phyloP scores from a whole-genome alignment of 2,888 invertebrate genomes.

The Leucoptera coffeella region DNA sequence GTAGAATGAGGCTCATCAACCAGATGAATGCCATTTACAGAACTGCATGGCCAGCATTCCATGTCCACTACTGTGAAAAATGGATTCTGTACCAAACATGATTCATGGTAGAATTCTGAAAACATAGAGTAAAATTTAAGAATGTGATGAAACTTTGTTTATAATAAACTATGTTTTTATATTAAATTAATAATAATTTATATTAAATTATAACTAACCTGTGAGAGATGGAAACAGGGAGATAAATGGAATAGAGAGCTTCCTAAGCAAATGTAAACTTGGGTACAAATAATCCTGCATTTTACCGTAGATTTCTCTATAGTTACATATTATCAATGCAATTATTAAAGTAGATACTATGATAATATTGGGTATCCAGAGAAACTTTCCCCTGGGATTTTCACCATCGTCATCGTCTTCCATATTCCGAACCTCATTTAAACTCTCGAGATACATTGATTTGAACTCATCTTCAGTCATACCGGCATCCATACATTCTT shows the following conservation, averaged over 20 bases:
- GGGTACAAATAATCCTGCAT: slow-evolving; percentile 79
- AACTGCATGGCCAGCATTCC: slow-evolving; percentile 79
- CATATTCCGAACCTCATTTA: slow-evolving; percentile 30
- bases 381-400: background rate
- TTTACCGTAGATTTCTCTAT: slow-evolving; percentile 65
- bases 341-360: slow-evolving; percentile 12
- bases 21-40: slow-evolving; percentile 62
- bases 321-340: slow-evolving; percentile 32
- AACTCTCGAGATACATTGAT: slow-evolving; percentile 41
- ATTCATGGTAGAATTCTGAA: slow-evolving; percentile 75
- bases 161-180: too few relatives aligned
- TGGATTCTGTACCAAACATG: slow-evolving; percentile 78
- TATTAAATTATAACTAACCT: slow-evolving; percentile 32
- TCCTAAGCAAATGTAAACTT: slow-evolving; percentile 65
- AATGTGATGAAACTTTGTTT: background rate
- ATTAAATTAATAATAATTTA: background rate
- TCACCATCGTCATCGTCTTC: too few relatives aligned
- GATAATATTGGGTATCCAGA: slow-evolving; percentile 9
- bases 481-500: slow-evolving; percentile 51
- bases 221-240: slow-evolving; percentile 66
- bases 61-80: slow-evolving; percentile 75
- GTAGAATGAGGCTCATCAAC: slow-evolving; percentile 56
- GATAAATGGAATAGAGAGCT: slow-evolving; percentile 70
- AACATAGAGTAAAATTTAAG: slow-evolving; percentile 10
- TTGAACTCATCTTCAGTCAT: slow-evolving; percentile 59